Evolutionary conservation across 1,140 invertebrate species (phyloP), one percentile per base, ranked within the genome.

Genomic region (Battus philenor): DNA sequence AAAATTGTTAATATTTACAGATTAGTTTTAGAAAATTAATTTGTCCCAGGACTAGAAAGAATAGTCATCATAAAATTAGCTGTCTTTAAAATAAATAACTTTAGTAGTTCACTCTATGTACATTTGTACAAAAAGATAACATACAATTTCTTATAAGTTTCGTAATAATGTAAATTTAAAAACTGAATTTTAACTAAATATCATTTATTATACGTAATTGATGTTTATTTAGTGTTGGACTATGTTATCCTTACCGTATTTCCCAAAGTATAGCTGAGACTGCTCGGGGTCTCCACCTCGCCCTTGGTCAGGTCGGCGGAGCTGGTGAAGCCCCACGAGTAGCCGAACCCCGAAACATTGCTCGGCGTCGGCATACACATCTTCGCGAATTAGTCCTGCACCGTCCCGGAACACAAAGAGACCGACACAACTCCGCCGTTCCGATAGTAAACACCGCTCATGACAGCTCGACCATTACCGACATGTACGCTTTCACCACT

Each of bases 321-420:
- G 46, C 79, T 80, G 5, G 84, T 78, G 49, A 87, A 87, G 34
- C 85, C 85, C 86, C 86, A 87, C 39, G 82, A 82, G 57, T 87
- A 87, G 20, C 80, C 86, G 56, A 87, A 86, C 38, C 82, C 81
- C 52, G 86, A 77, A 30, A 86, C 86, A 74, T 86, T 86, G 34
- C 68, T 86, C 46, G 85, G 85, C 34, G 82, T 86, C 45, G 86
- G 86, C 86, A 86, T 87, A 80, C 86, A 87, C 86, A 87, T 87
- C 70, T 82, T 87, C 55, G 59, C 50, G 12, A 46, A 64, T 54
- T 59, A 62, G 48, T 47, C 34, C 47, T 54, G 46, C 53, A 65
- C 62, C 57, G 73, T 56, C 57, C 66, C 43, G 16, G 63, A 69
- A 72, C 69, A 65, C 62, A 70, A 80, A 70, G 57, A 51, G 41